Conservation (phyloP, 2,113 vertebrate species). For the Corvus moneduloides region DNA sequence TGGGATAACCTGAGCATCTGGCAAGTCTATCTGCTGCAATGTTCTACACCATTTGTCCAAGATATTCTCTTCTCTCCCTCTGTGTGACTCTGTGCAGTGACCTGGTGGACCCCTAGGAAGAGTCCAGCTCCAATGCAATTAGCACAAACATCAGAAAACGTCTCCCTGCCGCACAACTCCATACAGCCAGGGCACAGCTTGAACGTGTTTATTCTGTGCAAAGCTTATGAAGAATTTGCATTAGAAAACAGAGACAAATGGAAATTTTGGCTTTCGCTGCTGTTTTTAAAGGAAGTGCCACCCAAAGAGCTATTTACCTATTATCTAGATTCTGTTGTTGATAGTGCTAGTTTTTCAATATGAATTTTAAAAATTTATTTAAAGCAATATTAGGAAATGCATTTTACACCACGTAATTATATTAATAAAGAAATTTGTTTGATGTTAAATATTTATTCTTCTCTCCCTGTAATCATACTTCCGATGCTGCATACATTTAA, state of each 20-base stretch:
- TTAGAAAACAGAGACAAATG: conserved; percentile 56
- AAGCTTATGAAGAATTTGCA: conserved; percentile 48
- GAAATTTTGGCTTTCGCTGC: conserved; percentile 47
- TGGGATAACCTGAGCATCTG: not conserved
- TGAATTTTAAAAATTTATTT: conserved; percentile 28
- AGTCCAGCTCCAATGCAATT: conserved; percentile 31
- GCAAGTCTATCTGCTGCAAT: not conserved
- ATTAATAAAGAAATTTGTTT: conserved; percentile 59
- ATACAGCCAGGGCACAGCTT: conserved; percentile 42
- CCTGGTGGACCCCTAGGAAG: conserved; percentile 16
- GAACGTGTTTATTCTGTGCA: conserved; percentile 21
- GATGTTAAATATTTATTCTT: conserved; percentile 64
- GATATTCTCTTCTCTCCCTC: not conserved
- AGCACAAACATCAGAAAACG: not conserved
- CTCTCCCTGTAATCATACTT: conserved; percentile 19
- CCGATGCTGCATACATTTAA: not conserved
- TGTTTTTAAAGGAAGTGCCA: conserved; percentile 52
- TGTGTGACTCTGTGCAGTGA: not conserved
- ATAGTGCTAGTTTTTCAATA: conserved; percentile 6
- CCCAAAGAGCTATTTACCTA: conserved; percentile 48
- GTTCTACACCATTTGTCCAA: conserved; percentile 8
- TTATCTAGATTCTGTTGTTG: conserved; percentile 42
- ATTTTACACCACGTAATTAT: conserved; percentile 35
- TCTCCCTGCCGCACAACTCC: not conserved
- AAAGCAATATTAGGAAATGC: conserved; percentile 17